These are phyloP conservation scores for Stegostoma tigrinum DNA, from an alignment of 2,113 vertebrate species.

Conservation along the genomic window DNA sequence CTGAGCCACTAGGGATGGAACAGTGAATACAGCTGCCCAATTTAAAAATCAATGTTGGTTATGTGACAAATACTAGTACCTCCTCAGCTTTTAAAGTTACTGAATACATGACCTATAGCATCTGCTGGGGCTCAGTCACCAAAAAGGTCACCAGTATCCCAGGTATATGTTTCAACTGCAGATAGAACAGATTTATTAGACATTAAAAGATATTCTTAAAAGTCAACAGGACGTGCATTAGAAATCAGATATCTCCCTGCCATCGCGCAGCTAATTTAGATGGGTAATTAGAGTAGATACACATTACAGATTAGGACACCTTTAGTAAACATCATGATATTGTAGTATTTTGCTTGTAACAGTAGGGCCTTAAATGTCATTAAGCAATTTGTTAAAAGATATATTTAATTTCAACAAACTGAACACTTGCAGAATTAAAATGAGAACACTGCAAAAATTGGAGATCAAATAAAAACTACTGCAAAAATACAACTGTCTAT, in stretches of 20 bases:
- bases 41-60: slow-evolving; percentile 36
- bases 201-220: slow-evolving; percentile 16
- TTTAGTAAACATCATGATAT: not conserved
- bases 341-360: not conserved
- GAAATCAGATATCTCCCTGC: not conserved
- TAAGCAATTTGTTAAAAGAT: slow-evolving; percentile 1
- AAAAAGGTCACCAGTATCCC: slow-evolving; percentile 20
- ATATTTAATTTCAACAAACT: slow-evolving; percentile 6
- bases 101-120: slow-evolving; percentile 26
- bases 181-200: slow-evolving; percentile 31
- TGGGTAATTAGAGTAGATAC: slow-evolving; percentile 5
- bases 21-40: slow-evolving; percentile 30
- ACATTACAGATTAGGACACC: not conserved
- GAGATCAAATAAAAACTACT: not conserved
- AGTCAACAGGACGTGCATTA: slow-evolving; percentile 30
- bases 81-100: slow-evolving; percentile 17
- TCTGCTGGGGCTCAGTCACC: slow-evolving; percentile 23
- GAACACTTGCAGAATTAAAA: not conserved
- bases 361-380: not conserved
- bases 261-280: not conserved
- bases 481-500: not conserved
- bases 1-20: not conserved
- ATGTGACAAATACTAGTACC: slow-evolving; percentile 29
- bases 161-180: slow-evolving; percentile 7
- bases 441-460: not conserved